Evolutionary conservation across 2,888 invertebrate genomes (phyloP), one percentile per base, ranked within the genome.

Genomic region (Cyclophora albipunctata): DNA sequence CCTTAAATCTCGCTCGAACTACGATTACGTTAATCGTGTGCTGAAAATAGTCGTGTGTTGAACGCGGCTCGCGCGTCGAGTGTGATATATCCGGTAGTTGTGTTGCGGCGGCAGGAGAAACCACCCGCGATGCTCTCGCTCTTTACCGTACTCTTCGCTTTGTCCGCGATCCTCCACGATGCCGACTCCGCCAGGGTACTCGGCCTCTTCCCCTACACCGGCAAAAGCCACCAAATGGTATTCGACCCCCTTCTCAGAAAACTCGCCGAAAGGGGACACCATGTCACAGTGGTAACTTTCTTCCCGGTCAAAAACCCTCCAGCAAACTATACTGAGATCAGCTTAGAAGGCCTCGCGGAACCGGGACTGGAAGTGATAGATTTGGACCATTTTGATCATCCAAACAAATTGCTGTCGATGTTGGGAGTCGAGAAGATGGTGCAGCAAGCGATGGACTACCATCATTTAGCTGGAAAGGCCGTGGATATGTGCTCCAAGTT

Each of bases 201-300:
- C 44, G 91, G 89, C 3, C 71, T 91, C 0, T 92, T 92, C 62
- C 90, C 90, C 0, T 89, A 92, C 63, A 84, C 88, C 0, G 91
- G 91, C 0, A 90, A 89, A 53, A 93, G 92, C 60, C 93, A 93
- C 62, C 91, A 91, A 60, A 84, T 90, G 70, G 90, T 91, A 1
- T 91, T 91, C 67, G 85, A 90, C 45, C 89, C 90, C 0, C 72
- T 92, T 3, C 66, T 92, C 4, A 81, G 80, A 47, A 86, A 82
- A 42, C 70, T 93, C 48, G 90, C 90, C 0, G 77, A 79, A 33
- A 82, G 89, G 45, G 92, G 92, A 2, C 92, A 93, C 64, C 83
- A 92, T 45, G 67, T 93, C 3, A 92, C 92, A n/a, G 90, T 92
- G 2, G 79, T 91, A 2, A 90, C 91, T 0, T 89, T 90, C 71